Conservation (phyloP, 2,888 invertebrate genomes). For the Diloba caeruleocephala region DNA sequence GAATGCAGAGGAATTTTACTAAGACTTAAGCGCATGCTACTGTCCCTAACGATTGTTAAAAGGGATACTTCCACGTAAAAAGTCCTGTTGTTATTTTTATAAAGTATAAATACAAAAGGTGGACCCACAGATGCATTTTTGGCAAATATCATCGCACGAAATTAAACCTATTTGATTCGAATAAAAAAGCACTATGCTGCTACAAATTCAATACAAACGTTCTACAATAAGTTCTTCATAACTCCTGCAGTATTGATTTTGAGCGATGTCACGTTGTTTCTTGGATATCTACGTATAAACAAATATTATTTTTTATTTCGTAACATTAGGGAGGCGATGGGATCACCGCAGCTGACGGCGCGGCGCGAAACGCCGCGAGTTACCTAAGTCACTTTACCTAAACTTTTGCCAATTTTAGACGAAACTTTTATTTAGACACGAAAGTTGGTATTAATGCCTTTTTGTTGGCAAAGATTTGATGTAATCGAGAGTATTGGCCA, state of each 20-base stretch:
- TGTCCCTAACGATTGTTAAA: too few species aligned
- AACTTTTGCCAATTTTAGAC: slow-evolving; percentile 85
- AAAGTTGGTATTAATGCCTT: slow-evolving; percentile 76
- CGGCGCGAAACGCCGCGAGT: slow-evolving; percentile 79
- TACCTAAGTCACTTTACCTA: slow-evolving; percentile 84
- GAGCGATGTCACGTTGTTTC: slow-evolving; percentile 63
- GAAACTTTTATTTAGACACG: slow-evolving; percentile 78
- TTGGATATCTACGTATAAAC: slow-evolving; percentile 69
- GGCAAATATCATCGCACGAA: too few species aligned
- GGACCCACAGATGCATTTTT: too few species aligned
- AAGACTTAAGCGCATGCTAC: slow-evolving; percentile 4
- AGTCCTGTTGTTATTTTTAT: too few species aligned
- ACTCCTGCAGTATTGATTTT: slow-evolving; percentile 59
- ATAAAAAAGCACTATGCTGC: slow-evolving; percentile 46
- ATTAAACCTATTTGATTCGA: too few species aligned
- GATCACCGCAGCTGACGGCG: slow-evolving; percentile 84
- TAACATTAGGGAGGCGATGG: slow-evolving; percentile 82
- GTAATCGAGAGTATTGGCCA: slow-evolving; percentile 71
- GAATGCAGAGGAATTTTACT: slow-evolving; percentile 5
- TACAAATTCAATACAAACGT: slow-evolving; percentile 50
- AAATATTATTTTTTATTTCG: slow-evolving; percentile 81
- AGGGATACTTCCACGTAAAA: too few species aligned
- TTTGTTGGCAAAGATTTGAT: slow-evolving; percentile 72
- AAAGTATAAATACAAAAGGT: too few species aligned
- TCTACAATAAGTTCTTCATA: slow-evolving; percentile 50